Evolutionary conservation across 2,888 invertebrate genomes (phyloP), one percentile per base, ranked within the genome.

Genomic region (Sycophila texana): DNA sequence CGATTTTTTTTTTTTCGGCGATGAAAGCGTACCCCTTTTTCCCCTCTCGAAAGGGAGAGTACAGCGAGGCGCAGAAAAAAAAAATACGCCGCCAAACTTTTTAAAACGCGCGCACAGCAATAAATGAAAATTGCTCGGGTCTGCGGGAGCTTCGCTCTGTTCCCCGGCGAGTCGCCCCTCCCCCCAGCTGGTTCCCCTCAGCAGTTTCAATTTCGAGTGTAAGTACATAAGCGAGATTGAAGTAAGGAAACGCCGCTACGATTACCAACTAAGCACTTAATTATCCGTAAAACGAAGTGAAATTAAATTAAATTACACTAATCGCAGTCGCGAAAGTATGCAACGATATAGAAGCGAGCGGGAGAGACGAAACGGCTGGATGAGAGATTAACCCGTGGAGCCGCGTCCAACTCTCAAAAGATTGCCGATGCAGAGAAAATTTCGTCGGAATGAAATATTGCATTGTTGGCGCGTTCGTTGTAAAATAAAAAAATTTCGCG

Each of bases 261-360:
- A 76, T 79, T 81, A 78, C 75, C 65, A 74, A 76, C 78, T 76
- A 76, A 79, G 81, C 80, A 76, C 73, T 81, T 81, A 81, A 81
- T 81, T 81, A 79, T 76, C 73, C 79, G 73, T 76, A 70, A 79
- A 79, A 76, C 76, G 72, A 77, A 77, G 75, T 65, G 57, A 78
- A 81, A 77, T 77, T 78, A 75, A 53, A 26, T 72, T 67, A 67
- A 39, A 60, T n/a, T 4, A 30, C 16, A 22, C 39, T 10, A 18
- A 18, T n/a, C 63, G 22, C n/a, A 14, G n/a, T 13, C 12, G 49
- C 18, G 4, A 18, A 30, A 68, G 51, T 47, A 14, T 3, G 4
- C 49, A 26, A 12, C 47, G n/a, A 5, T 12, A 70, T 49, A 49
- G 65, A 65, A 55, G 53, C 61, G 47, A 30, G 57, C 14, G 22